Evolutionary conservation across 2,888 invertebrate genomes (phyloP), one percentile per base, ranked within the genome.

Genomic region (Apamea monoglypha): DNA sequence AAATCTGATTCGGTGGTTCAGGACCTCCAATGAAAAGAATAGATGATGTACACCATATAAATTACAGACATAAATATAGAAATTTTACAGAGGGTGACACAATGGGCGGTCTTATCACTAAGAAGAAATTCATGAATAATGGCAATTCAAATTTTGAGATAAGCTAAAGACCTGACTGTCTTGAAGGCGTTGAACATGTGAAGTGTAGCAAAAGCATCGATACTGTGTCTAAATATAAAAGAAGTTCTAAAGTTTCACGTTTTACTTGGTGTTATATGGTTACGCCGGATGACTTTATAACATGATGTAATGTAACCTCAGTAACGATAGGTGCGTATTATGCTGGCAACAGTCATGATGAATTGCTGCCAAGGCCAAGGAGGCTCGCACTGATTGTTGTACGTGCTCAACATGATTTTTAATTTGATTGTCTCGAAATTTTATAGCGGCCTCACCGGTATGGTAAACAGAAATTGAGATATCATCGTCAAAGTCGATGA

Each of bases 321-420:
- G 87, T 88, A 88, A 84, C 70, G 86, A 87, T 88, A 87, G 79
- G 77, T 87, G 89, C 85, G 88, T 89, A 86, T 87, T 89, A 89
- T 86, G 81, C 88, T 84, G 87, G 85, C 83, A 88, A 79, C 85
- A 89, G 90, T 91, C 90, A 90, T 89, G 88, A 91, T 90, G 90
- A 92, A 91, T 90, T 88, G 89, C 89, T 89, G 85, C 87, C 94
- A 94, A 94, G 94, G 94, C 86, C 91, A 92, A 90, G 88, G 90
- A 90, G 84, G 85, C 79, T 88, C 77, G 81, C 69, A 83, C 80
- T 88, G 90, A 88, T 90, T 90, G 84, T 76, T 87, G 82, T 86
- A 86, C 80, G 83, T 85, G 82, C 72, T 80, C 75, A 85, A 81
- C 67, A 47, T 74, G 50, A 78, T 71, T 44, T 75, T 76, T 50